Base-by-base conservation (phyloP, 2,888 invertebrate genomes). In the Brachyptera risi region DNA sequence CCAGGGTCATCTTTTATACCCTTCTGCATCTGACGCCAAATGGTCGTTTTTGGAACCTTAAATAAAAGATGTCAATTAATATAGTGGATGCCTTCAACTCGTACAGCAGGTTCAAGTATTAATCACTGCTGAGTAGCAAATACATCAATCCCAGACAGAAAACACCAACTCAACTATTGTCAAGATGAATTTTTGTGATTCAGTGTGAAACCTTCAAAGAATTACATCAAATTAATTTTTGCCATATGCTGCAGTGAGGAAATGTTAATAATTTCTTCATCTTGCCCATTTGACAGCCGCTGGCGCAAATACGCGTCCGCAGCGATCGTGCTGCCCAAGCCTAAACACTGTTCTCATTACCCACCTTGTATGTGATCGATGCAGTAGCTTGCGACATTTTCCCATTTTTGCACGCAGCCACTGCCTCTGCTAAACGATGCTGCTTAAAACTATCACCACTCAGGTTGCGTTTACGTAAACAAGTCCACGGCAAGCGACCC, bases 331-430 rank as follows among this genome's bases (percentile, higher is more conserved):
- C n/a, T n/a, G n/a, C n/a, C n/a, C n/a, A n/a, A n/a, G n/a, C n/a
- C n/a, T n/a, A n/a, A n/a, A n/a, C n/a, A n/a, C n/a, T n/a, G n/a
- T n/a, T n/a, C n/a, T n/a, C n/a, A 11, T 3, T 17, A 44, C 50
- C 44, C 37, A 69, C 69, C 65, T 71, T 71, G 65, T 72, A 77
- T 17, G 72, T 71, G 58, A 71, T 65, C 2, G 76, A 73, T 19
- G 77, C 77, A 1, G 72, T 70, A 11, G 76, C 75, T 67, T 77
- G 76, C 0, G 76, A 76, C 76, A 77, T 77, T 69, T 71, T 74
- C 1, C 76, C 76, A 27, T 71, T 71, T 65, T 71, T 74, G 58
- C 77, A 77, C 7, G 76, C 76, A 17, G 73, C 72, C 2, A 77
- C 76, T 5, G 77, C 77, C 62, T 76, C 72, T 42, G 73, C 73